Base-by-base conservation (phyloP, 2,888 invertebrate genomes). In the Folsomia candida region DNA sequence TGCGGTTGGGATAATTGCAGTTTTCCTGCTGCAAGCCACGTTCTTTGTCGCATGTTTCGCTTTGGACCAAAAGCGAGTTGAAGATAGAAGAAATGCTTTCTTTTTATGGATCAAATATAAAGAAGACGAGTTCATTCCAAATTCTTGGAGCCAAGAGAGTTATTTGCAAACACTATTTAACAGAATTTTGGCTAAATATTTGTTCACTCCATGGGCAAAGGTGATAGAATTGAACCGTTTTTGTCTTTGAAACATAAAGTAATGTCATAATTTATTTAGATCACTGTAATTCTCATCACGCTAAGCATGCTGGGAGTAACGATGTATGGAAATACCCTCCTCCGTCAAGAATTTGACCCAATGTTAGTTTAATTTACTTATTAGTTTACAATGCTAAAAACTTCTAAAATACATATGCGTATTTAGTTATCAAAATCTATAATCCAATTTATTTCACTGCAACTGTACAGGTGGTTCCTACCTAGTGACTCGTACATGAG, bases 41-140 rank as follows among this genome's bases (percentile, higher is more conserved):
- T 90, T 91, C 83, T 92, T 91, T 83, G 88, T 91, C n/a, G 91
- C 91, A 1, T 88, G 90, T 75, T 89, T 92, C 80, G 87, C 90
- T 0, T 82, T 92, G 75, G 92, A 93, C 80, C 86, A 90, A 70
- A 85, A 82, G 80, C 85, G 91, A 81, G 85, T 90, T 22, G 86
- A 87, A 76, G 82, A 82, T 1, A 87, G 87, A 72, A 84, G 89
- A 79, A 90, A 91, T 81, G 88, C 90, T 1, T 80, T 89, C 58
- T 28, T 90, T 1, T 88, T 89, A 71, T 92, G 91, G 81, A 88
- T 89, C 74, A 84, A 85, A 77, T 89, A 91, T 80, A 60, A 47
- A 37, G 70, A 72, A 25, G 85, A 86, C 76, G 83, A 85, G 72
- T 86, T 86, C 79, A 84, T 85, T 59, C 84, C 85, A 1, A 85